These are phyloP conservation scores for Ophioderma brevispina DNA, from an alignment of 35 echinoderm and acorn worm species.

Conservation along the genomic window DNA sequence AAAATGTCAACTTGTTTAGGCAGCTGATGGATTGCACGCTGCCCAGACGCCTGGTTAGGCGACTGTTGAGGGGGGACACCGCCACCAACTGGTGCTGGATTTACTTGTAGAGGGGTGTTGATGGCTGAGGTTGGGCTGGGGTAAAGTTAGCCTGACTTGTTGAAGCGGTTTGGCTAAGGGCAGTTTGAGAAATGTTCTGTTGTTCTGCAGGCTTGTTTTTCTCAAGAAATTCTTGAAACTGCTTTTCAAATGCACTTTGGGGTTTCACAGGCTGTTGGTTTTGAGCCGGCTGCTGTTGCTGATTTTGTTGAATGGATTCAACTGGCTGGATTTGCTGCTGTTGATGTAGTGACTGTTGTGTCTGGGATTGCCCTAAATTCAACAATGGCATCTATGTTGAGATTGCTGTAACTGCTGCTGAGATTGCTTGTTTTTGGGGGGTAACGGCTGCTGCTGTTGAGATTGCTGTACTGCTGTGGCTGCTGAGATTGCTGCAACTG, in stretches of 20 bases:
- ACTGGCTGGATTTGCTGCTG: conserved; percentile 27
- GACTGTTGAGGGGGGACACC: no score
- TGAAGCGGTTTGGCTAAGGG: no score
- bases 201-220: background rate
- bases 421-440: no score
- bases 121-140: no score
- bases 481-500: conserved; percentile 16
- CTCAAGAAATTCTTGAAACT: background rate
- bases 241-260: background rate
- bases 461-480: conserved; percentile 3
- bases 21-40: background rate
- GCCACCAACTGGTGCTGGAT: no score
- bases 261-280: background rate
- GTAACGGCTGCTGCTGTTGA: no score
- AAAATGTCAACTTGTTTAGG: background rate
- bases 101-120: no score
- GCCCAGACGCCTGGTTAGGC: no score
- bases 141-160: no score
- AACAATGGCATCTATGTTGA: conserved; percentile 4
- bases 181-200: background rate
- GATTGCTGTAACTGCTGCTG: background rate
- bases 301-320: background rate
- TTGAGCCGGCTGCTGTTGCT: conserved; percentile 17
- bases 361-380: background rate
- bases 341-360: background rate